Conservation (phyloP, 2,888 invertebrate species). For the Agonopterix arenella region DNA sequence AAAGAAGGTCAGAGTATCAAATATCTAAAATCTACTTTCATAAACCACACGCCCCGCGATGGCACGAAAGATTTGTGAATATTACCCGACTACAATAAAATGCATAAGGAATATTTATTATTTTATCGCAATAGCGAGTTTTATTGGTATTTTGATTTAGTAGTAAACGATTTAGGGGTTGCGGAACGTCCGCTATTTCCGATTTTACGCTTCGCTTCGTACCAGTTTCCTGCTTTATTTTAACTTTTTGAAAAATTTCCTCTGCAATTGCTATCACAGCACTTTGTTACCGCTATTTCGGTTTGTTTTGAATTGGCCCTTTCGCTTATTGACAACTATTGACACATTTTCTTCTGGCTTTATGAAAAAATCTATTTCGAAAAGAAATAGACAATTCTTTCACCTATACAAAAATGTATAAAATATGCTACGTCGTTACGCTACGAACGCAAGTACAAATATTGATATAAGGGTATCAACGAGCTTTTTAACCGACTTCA, state of each 20-base stretch:
- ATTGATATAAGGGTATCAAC: too few relatives aligned
- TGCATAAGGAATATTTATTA: conserved; percentile 62
- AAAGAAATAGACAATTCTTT: too few relatives aligned
- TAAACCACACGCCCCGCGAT: conserved; percentile 12
- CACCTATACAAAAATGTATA: too few relatives aligned
- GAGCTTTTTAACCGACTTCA: too few relatives aligned
- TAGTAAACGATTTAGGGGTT: conserved; percentile 52
- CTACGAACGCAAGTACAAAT: too few relatives aligned
- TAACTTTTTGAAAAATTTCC: conserved; percentile 24
- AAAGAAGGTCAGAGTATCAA: neutral
- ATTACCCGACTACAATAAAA: conserved; percentile 51
- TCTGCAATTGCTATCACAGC: too few relatives aligned
- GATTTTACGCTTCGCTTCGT: conserved; percentile 58
- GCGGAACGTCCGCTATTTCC: conserved; percentile 55
- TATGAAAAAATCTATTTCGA: too few relatives aligned
- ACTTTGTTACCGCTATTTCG: too few relatives aligned
- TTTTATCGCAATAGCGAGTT: conserved; percentile 55
- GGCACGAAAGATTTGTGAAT: conserved; percentile 42
- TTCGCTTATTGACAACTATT: too few relatives aligned
- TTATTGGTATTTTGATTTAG: conserved; percentile 69
- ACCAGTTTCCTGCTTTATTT: conserved; percentile 35
- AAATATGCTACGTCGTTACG: too few relatives aligned
- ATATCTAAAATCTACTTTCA: neutral
- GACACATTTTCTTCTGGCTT: too few relatives aligned
- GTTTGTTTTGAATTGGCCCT: too few relatives aligned